Conservation (phyloP, 2,888 invertebrate species). For the Tenodera sinensis region DNA sequence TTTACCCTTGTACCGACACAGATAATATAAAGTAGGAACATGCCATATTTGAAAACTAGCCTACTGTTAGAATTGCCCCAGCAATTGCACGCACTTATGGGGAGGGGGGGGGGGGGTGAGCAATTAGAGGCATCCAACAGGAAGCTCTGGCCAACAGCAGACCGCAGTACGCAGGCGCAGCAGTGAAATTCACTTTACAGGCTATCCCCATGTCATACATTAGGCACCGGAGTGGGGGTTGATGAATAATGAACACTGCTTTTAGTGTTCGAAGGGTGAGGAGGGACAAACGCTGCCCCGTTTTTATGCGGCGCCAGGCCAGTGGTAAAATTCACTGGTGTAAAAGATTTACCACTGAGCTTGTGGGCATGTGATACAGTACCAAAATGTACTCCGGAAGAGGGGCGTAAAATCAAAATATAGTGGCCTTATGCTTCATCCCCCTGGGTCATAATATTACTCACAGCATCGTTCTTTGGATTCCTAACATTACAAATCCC, state of each 20-base stretch:
- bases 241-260: constrained; percentile 5
- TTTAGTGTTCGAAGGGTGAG: background rate
- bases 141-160: background rate
- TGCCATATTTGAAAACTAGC: background rate
- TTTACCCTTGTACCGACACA: too few species aligned
- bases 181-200: background rate
- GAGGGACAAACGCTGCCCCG: background rate
- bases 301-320: background rate
- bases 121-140: background rate
- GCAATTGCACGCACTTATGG: background rate
- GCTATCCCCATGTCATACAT: background rate
- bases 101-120: too few species aligned
- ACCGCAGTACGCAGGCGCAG: background rate
- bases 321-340: background rate
- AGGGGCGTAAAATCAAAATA: background rate
- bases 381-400: background rate
- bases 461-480: too few species aligned
- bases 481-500: too few species aligned
- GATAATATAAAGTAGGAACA: too few species aligned
- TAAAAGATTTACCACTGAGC: background rate
- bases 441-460: too few species aligned
- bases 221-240: background rate
- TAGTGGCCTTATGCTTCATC: background rate
- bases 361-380: background rate
- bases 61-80: background rate